Evolutionary conservation across 1,140 invertebrate species (phyloP).

Genomic region (Dendrolimus kikuchii): DNA sequence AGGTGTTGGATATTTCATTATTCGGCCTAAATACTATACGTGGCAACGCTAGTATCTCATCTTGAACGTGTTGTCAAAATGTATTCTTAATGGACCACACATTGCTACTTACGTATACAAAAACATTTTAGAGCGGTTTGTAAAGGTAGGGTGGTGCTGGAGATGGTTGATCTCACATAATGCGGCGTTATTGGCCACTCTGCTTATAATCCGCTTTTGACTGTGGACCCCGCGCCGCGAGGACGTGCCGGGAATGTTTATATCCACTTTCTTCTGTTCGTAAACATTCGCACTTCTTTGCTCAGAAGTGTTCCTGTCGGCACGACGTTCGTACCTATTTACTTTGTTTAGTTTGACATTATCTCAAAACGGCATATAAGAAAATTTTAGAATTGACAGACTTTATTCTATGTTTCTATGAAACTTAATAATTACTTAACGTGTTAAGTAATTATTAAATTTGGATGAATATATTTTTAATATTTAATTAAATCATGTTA

Average conservation of each 20-base stretch:
- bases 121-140: constrained; percentile 42
- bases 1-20: too few relatives aligned
- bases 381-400: too few relatives aligned
- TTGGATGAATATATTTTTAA: too few relatives aligned
- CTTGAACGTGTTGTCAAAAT: too few relatives aligned
- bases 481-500: too few relatives aligned
- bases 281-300: constrained; percentile 52
- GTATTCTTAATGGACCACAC: too few relatives aligned
- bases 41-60: too few relatives aligned
- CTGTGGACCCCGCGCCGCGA: constrained; percentile 34
- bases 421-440: too few relatives aligned
- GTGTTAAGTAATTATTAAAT: too few relatives aligned
- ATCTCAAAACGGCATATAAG: too few relatives aligned
- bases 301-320: constrained; percentile 23
- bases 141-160: constrained; percentile 12
- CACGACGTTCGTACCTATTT: constrained; percentile 2
- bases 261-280: constrained; percentile 29
- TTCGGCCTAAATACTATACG: too few relatives aligned
- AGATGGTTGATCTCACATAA: constrained; percentile 37
- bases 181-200: constrained; percentile 56
- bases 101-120: constrained; percentile 5
- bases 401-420: too few relatives aligned
- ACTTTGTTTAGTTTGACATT: neutral
- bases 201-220: constrained; percentile 65
- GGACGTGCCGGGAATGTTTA: constrained; percentile 51